Evolutionary conservation across 2,797 vertebrate species (phyloP).

Genomic region (Carcharodon carcharias): DNA sequence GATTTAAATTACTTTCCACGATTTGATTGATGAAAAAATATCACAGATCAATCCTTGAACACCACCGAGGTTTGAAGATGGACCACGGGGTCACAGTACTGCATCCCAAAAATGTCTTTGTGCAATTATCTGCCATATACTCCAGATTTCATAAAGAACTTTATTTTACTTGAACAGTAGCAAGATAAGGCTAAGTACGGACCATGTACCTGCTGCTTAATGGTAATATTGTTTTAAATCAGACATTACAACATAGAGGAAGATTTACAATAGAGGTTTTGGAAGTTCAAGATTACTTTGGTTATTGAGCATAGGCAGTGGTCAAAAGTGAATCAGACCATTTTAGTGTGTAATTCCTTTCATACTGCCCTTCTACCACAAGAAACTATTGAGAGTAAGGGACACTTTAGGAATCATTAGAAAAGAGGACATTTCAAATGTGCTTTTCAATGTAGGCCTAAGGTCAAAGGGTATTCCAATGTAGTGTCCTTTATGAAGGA

Average conservation of each 20-base stretch:
- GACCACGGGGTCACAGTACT: background rate
- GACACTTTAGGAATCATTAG: background rate
- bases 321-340: background rate
- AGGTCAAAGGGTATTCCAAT: conserved; percentile 69
- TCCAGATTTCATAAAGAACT: background rate
- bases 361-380: background rate
- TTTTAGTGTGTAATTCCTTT: background rate
- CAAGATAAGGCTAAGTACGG: background rate
- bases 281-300: background rate
- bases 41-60: background rate
- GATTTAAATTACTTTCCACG: conserved; percentile 19
- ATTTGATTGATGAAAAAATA: conserved; percentile 22
- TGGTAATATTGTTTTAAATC: background rate
- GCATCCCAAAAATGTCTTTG: background rate
- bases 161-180: background rate
- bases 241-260: background rate
- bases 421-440: background rate
- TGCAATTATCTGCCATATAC: background rate
- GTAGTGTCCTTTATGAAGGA: conserved; percentile 61
- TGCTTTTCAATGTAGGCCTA: conserved; percentile 39
- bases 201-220: background rate
- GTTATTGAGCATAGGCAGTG: background rate
- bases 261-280: background rate
- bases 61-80: background rate
- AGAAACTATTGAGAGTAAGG: background rate